These are phyloP conservation scores for Phyllopteryx taeniolatus DNA, from an alignment of 2,113 vertebrate species.

Conservation along the genomic window DNA sequence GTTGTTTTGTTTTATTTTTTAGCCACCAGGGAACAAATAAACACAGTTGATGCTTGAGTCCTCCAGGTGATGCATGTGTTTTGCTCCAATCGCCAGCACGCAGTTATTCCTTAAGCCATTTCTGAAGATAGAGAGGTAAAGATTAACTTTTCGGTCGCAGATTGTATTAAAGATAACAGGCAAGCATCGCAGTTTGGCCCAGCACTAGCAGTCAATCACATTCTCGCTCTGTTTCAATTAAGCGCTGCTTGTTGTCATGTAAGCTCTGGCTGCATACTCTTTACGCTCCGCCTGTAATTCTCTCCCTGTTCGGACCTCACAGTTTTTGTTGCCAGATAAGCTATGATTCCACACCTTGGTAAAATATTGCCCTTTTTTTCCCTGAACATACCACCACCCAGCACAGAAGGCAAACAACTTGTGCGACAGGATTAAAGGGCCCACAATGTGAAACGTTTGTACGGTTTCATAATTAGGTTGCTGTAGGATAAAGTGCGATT, in stretches of 20 bases:
- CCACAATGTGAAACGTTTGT: constrained; percentile 20
- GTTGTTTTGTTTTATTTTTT: constrained; percentile 6
- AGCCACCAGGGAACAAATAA: not conserved
- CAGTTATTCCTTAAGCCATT: constrained; percentile 19
- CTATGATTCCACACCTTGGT: constrained; percentile 52
- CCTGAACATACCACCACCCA: constrained; percentile 14
- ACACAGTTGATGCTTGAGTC: constrained; percentile 8
- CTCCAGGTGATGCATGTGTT: constrained; percentile 4
- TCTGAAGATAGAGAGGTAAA: constrained; percentile 35
- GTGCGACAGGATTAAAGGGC: constrained; percentile 33
- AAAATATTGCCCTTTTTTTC: constrained; percentile 53
- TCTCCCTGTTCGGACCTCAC: not conserved
- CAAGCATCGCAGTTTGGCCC: constrained; percentile 10
- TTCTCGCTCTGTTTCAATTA: not conserved
- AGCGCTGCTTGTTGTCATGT: not conserved
- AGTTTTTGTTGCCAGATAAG: constrained; percentile 40
- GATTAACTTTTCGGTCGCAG: constrained; percentile 42
- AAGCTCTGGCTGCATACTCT: constrained; percentile 12
- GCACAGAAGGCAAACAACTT: constrained; percentile 51
- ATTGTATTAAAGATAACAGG: constrained; percentile 26
- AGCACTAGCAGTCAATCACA: constrained; percentile 1
- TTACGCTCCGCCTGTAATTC: constrained; percentile 16
- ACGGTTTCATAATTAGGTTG: constrained; percentile 19
- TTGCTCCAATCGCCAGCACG: constrained; percentile 11
- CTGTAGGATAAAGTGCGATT: constrained; percentile 5